Evolutionary conservation across 1,140 invertebrate species (phyloP), one percentile per base, ranked within the genome.

Genomic region (Agrilus planipennis): DNA sequence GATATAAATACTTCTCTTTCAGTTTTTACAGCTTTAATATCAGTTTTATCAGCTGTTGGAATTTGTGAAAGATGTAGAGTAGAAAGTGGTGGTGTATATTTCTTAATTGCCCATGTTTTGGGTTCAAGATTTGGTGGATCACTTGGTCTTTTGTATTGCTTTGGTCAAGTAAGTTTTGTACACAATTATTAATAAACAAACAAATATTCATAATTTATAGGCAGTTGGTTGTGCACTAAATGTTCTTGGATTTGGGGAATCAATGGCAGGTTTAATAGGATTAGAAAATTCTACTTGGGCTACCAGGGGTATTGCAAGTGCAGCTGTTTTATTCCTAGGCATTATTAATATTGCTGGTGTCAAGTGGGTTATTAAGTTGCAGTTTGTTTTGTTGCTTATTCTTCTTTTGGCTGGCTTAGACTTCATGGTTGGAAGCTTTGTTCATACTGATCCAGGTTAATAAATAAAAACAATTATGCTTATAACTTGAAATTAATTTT

Each of bases 51-150:
- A 55, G 90, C 89, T 19, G 88, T 96, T 36, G 92, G 91, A 28
- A 93, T 97, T 53, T 94, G 89, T 69, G 90, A 96, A 67, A 64
- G 91, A 61, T 93, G 89, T 67, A 75, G 88, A 47, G 83, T 95
- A 52, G 86, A 90, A 67, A 91, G 86, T 68, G 92, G 92, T 19
- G 92, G 92, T 18, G 89, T 97, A 11, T 96, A 96, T 65, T 94
- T 94, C 65, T 70, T 97, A 31, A 64, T 97, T 22, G 87, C 89
- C 0, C 89, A 96, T 60, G 91, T 95, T 3, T 65, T 97, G 7
- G 93, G 93, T 23, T 89, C 88, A 4, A 73, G 88, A 56, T 81
- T 93, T 58, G 93, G 90, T 6, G 90, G 89, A 12, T 80, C 91
- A 32, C 70, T 96, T 12, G 91, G 91, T 31, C 65, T 97, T 37